These are phyloP conservation scores for Pseudomyrmex gracilis DNA, from an alignment of 1,140 invertebrate species.

Conservation along the genomic window DNA sequence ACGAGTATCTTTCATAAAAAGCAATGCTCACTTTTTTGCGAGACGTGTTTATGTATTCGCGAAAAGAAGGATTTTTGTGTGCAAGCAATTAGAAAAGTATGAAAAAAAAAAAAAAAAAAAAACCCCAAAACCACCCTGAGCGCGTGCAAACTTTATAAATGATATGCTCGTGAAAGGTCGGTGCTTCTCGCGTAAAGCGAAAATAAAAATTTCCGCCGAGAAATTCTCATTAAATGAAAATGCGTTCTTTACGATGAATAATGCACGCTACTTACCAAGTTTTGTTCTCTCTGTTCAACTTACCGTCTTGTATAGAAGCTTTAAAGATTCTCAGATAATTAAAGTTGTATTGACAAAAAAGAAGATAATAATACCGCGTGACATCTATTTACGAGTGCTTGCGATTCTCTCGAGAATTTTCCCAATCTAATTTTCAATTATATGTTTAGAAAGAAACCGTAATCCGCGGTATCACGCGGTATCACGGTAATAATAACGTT, in stretches of 20 bases:
- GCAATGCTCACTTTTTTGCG: not conserved
- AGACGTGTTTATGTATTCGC: conserved; percentile 6
- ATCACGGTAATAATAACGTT: conserved; percentile 4
- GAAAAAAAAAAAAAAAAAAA: too few species aligned
- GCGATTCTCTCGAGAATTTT: not conserved
- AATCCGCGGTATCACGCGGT: too few species aligned
- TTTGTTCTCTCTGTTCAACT: not conserved
- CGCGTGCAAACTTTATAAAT: too few species aligned
- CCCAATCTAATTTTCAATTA: conserved; percentile 19
- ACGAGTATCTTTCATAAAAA: conserved; percentile 29
- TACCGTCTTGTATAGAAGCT: not conserved
- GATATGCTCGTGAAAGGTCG: not conserved
- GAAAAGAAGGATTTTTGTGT: not conserved
- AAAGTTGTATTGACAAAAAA: not conserved
- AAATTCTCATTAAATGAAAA: conserved; percentile 3
- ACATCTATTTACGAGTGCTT: too few species aligned
- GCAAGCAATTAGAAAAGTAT: too few species aligned
- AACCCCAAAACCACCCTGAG: too few species aligned
- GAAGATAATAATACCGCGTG: too few species aligned
- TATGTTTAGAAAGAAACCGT: not conserved
- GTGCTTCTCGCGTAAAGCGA: not conserved
- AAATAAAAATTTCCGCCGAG: not conserved
- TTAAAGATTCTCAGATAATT: not conserved
- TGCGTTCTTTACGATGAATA: not conserved
- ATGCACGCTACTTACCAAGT: not conserved